These are phyloP conservation scores for Tyrannus savana DNA, from an alignment of 2,113 vertebrate species.

Conservation along the genomic window DNA sequence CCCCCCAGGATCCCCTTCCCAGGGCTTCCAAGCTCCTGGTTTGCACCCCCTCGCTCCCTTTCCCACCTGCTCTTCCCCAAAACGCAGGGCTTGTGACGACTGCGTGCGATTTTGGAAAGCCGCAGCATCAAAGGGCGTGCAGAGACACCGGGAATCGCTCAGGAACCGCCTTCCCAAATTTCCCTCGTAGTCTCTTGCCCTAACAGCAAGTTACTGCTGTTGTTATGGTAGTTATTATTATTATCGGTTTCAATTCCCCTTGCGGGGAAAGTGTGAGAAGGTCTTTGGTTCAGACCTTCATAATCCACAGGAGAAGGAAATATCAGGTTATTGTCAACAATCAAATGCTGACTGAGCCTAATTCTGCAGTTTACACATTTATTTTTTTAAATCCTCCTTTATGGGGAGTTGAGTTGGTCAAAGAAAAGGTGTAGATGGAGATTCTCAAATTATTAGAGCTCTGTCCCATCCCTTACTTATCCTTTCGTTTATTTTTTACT, in stretches of 20 bases:
- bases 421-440: background rate
- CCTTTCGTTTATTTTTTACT: background rate
- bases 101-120: background rate
- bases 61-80: background rate
- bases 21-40: no score
- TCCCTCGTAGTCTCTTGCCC: background rate
- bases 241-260: background rate
- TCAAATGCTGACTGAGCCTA: rapidly evolving
- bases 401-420: rapidly evolving
- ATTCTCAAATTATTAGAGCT: background rate
- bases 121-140: rapidly evolving
- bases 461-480: background rate
- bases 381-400: background rate
- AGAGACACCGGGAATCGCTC: background rate
- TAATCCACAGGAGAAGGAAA: background rate
- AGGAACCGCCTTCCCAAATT: background rate
- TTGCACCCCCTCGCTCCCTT: background rate
- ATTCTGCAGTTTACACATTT: background rate
- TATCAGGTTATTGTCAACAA: background rate
- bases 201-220: background rate
- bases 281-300: background rate
- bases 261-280: background rate
- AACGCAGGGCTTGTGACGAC: background rate
- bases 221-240: background rate
- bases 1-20: background rate